These are phyloP conservation scores for Stratiomys singularior DNA, from an alignment of 2,888 invertebrate species.

Conservation along the genomic window DNA sequence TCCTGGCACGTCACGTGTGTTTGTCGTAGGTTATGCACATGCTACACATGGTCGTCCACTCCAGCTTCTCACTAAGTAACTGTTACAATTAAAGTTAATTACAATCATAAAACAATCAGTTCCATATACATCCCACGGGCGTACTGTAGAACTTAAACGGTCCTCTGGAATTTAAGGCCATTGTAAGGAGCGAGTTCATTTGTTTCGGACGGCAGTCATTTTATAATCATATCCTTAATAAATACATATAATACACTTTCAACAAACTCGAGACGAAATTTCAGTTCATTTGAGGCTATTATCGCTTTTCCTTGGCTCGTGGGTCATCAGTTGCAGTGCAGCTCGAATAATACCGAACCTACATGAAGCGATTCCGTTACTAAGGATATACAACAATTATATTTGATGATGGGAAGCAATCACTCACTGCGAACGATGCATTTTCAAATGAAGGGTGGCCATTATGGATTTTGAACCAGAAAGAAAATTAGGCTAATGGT, in stretches of 20 bases:
- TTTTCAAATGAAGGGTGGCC: not conserved
- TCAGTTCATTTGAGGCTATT: constrained; percentile 40
- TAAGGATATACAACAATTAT: too few relatives aligned
- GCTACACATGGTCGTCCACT: not conserved
- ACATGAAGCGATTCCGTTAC: not conserved
- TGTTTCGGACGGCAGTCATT: not conserved
- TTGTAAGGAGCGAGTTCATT: not conserved
- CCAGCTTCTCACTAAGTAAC: constrained; percentile 11
- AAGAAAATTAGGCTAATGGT: not conserved
- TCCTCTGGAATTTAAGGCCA: not conserved
- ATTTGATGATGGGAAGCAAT: constrained; percentile 7
- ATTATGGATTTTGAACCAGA: not conserved
- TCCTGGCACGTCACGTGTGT: too few relatives aligned
- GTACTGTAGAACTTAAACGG: not conserved
- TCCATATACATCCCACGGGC: not conserved
- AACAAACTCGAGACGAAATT: constrained; percentile 26
- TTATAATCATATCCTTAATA: not conserved
- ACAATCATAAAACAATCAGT: constrained; percentile 29
- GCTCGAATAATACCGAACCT: not conserved
- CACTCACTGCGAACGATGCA: constrained; percentile 17
- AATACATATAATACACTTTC: not conserved
- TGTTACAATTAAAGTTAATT: constrained; percentile 39
- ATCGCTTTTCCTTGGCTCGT: constrained; percentile 19
- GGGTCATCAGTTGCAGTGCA: too few relatives aligned
- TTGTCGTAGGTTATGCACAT: too few relatives aligned